These are phyloP conservation scores for Echinops telfairi DNA, from an alignment of 2,113 vertebrate species.

Conservation along the genomic window DNA sequence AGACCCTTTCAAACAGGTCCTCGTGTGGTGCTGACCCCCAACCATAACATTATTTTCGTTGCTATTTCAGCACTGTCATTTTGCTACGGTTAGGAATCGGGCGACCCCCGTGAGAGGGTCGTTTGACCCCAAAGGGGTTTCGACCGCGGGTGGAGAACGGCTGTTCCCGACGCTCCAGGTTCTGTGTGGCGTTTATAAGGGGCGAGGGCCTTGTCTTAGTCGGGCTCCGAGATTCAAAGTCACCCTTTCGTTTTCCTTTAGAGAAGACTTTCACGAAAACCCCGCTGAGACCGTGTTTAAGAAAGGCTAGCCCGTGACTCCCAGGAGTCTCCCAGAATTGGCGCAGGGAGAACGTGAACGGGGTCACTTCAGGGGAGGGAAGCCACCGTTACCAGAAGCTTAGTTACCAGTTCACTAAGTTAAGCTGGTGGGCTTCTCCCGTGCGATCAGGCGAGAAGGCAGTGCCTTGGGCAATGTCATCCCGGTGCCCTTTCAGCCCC, in stretches of 20 bases:
- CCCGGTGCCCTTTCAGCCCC: neutral
- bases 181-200: too few species aligned
- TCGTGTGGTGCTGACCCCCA: too few species aligned
- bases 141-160: too few species aligned
- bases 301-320: constrained; percentile 61
- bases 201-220: too few species aligned
- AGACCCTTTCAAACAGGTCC: too few species aligned
- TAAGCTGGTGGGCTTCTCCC: constrained; percentile 1
- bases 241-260: constrained; percentile 22
- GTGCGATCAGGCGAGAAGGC: constrained; percentile 31
- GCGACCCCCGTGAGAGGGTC: too few species aligned
- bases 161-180: neutral
- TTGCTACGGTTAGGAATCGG: too few species aligned
- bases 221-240: constrained; percentile 16
- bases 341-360: constrained; percentile 49
- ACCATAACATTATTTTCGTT: too few species aligned
- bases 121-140: too few species aligned
- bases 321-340: constrained; percentile 52
- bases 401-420: neutral
- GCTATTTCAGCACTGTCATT: too few species aligned
- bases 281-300: constrained; percentile 21
- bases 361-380: constrained; percentile 29
- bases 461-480: neutral
- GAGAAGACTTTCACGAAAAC: constrained; percentile 57
- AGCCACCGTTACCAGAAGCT: neutral